Percentiles rank a stretch among this genome's conserved stretches.
These are phyloP conservation scores for Dendroctonus ponderosae DNA, from an alignment of 1,140 invertebrate genomes.

Conservation along the genomic window DNA sequence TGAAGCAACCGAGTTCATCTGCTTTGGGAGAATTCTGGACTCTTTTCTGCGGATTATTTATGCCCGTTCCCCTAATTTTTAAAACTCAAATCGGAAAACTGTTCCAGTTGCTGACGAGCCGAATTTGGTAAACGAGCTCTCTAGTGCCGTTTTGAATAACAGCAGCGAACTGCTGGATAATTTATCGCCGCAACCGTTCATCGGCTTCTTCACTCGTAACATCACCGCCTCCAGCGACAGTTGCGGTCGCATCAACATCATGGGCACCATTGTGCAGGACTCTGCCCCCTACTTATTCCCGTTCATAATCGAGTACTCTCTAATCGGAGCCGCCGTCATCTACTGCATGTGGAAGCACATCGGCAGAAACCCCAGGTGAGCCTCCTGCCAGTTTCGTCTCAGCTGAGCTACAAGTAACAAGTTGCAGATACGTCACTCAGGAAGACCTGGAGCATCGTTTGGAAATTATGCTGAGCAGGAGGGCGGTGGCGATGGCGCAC, in stretches of 20 bases:
- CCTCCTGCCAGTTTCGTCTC: not conserved
- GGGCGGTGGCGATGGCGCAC: constrained; percentile 78
- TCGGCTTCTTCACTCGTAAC: constrained; percentile 37
- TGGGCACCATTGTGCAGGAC: constrained; percentile 89
- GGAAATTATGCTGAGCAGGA: constrained; percentile 78
- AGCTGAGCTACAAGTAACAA: not conserved
- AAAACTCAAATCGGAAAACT: too few species aligned
- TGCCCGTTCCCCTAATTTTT: too few species aligned
- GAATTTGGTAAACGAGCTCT: constrained; percentile 25
- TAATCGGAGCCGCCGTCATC: constrained; percentile 94
- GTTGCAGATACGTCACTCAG: constrained; percentile 64
- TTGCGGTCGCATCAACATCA: constrained; percentile 82
- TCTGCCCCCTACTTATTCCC: constrained; percentile 92
- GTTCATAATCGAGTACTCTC: constrained; percentile 94
- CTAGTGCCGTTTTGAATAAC: constrained; percentile 38
- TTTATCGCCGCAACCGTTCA: constrained; percentile 45
- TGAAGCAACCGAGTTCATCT: too few species aligned
- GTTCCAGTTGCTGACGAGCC: constrained; percentile 43
- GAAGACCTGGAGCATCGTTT: constrained; percentile 82
- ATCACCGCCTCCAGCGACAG: constrained; percentile 46
- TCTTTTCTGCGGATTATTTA: too few species aligned
- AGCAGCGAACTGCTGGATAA: constrained; percentile 45
- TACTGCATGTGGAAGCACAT: constrained; percentile 98
- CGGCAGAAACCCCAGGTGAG: constrained; percentile 73
- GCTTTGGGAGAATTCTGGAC: too few species aligned